These are phyloP conservation scores for Caradrina clavipalpis DNA, from an alignment of 2,888 invertebrate species.

Conservation along the genomic window DNA sequence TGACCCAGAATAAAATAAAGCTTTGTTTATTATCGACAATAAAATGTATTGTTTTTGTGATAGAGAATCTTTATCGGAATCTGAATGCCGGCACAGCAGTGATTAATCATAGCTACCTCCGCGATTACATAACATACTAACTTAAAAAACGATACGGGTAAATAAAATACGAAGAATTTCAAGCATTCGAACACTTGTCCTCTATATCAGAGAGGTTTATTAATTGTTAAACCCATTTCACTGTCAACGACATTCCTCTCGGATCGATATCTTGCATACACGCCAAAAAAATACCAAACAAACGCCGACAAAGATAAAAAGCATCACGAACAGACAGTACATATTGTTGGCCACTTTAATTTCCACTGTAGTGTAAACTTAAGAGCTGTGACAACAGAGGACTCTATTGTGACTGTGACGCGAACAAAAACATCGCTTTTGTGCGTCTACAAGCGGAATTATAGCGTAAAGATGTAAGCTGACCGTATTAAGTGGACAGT, in stretches of 20 bases:
- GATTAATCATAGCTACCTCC: conserved; percentile 42
- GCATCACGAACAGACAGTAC: conserved; percentile 80
- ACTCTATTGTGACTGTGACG: conserved; percentile 80
- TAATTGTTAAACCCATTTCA: conserved; percentile 90
- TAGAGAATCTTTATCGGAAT: conserved; percentile 30
- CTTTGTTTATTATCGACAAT: conserved; percentile 50
- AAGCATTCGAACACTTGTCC: conserved; percentile 80
- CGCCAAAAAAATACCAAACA: conserved; percentile 75
- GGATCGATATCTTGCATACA: conserved; percentile 84
- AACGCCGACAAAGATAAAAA: conserved; percentile 86
- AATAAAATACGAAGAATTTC: conserved; percentile 71
- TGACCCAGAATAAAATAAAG: conserved; percentile 57
- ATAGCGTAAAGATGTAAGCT: conserved; percentile 73
- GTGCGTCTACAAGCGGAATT: conserved; percentile 76
- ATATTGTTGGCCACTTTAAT: conserved; percentile 88
- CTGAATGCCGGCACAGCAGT: conserved; percentile 22
- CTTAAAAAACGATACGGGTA: conserved; percentile 44
- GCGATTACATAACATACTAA: conserved; percentile 23
- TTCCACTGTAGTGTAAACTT: conserved; percentile 90
- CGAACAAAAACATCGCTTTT: conserved; percentile 84
- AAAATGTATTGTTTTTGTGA: conserved; percentile 35
- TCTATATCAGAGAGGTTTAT: conserved; percentile 84
- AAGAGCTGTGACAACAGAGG: conserved; percentile 85
- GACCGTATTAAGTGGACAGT: conserved; percentile 82
- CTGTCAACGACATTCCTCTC: conserved; percentile 87